Conservation (phyloP, 2,797 vertebrate genomes). For the Onychomys leucogaster region DNA sequence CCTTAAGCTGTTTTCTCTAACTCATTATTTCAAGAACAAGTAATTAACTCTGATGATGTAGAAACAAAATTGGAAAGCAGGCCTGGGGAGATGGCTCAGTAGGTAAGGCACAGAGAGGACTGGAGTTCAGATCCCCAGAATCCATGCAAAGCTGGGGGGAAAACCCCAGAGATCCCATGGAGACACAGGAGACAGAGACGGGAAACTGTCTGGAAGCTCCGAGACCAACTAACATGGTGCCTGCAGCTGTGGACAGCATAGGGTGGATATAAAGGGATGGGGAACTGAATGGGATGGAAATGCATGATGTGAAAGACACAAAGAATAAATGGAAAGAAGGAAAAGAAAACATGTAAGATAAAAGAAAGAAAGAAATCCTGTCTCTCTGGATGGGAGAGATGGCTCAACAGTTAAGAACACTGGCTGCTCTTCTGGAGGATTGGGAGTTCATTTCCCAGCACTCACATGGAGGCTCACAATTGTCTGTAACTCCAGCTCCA, state of each 20-base stretch:
- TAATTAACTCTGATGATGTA: not conserved
- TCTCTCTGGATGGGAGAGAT: not conserved
- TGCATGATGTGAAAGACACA: not conserved
- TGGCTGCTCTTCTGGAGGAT: not conserved
- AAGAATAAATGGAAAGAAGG: not conserved
- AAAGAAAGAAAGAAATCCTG: not conserved
- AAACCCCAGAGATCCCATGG: not conserved
- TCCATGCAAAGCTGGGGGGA: not conserved
- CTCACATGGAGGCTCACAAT: not conserved
- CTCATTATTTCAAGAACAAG: not conserved
- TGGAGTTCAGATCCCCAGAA: not conserved
- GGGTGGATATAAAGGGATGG: no score
- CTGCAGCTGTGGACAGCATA: not conserved
- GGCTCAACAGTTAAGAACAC: not conserved
- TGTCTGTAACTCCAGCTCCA: not conserved
- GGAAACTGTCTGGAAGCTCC: not conserved
- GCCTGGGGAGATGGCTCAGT: not conserved
- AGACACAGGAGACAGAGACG: not conserved
- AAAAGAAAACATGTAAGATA: no score
- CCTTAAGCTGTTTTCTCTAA: not conserved
- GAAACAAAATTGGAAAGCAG: no score
- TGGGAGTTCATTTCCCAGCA: not conserved
- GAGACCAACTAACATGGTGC: no score
- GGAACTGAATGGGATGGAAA: no score
- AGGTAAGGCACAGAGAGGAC: not conserved